Evolutionary conservation across 2,797 vertebrate genomes (phyloP), one percentile per base, ranked within the genome.

Genomic region (Saguinus oedipus): DNA sequence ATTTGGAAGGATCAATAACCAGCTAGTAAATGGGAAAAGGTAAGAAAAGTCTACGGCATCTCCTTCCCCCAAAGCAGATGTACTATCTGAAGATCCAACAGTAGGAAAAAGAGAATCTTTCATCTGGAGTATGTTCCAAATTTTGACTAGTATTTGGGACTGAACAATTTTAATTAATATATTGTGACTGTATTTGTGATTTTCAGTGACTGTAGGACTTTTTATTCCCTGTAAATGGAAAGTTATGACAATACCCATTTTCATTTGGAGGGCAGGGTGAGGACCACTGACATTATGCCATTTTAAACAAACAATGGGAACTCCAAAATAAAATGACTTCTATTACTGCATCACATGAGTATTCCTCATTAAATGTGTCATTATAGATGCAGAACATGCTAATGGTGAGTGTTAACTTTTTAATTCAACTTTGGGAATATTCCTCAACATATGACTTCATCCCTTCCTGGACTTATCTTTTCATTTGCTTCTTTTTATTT

Each of bases 401-500:
- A n/a, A 39, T n/a, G 33, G 46, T 64, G 61, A 87, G 0, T 86
- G 55, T 75, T 53, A 57, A 50, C 74, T 14, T 86, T 70, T 75
- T 93, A 8, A 55, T 93, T 84, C 48, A 59, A 7, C 46, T 92
- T 89, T 48, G 22, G 24, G 15, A 36, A 88, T 76, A 81, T 75
- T 80, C 75, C 30, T 86, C 61, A 85, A 33, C 68, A 48, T 33
- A 70, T 55, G 53, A 90, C 44, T 92, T 89, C 50, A 61, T 53
- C 9, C 50, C 36, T 84, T 89, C 3, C 72, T 79, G 13, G 42
- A n/a, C 22, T 92, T 92, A 36, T 74, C 59, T 50, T 88, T 44
- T 6, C 55, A 89, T 48, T 95, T 94, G 17, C 7, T 96, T 86
- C 57, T 27, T 87, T 92, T 81, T 79, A 61, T 80, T 96, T 94